Evolutionary conservation across 2,888 invertebrate species (phyloP).

Genomic region (Terebella lapidaria): DNA sequence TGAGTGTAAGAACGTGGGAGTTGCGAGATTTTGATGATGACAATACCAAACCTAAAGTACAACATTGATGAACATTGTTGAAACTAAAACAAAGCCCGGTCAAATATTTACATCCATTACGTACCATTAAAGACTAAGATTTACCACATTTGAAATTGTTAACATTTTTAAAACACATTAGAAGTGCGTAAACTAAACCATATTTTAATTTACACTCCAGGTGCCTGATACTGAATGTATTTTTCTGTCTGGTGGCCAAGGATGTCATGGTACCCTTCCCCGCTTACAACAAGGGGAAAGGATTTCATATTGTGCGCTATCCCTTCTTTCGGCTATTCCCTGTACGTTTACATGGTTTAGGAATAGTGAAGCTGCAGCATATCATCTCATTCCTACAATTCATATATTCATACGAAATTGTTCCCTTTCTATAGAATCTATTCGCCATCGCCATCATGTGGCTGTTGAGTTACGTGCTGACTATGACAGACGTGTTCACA

Average conservation of each 20-base stretch:
- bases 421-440: background rate
- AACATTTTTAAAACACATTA: too few relatives aligned
- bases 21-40: too few relatives aligned
- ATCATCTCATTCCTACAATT: background rate
- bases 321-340: background rate
- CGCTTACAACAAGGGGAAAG: background rate
- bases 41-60: too few relatives aligned
- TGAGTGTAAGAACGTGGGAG: too few relatives aligned
- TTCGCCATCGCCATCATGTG: background rate
- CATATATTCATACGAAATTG: background rate
- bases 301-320: background rate
- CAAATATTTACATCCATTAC: too few relatives aligned
- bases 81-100: too few relatives aligned
- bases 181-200: too few relatives aligned
- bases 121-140: background rate
- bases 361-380: background rate
- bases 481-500: constrained; percentile 3
- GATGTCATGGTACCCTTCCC: background rate
- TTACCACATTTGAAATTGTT: background rate
- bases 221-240: too few relatives aligned
- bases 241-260: too few relatives aligned
- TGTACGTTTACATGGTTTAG: background rate
- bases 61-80: too few relatives aligned
- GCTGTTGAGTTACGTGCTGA: constrained; percentile 4
- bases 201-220: too few relatives aligned